Evolutionary conservation across 2,797 vertebrate species (phyloP).

Genomic region (Characodon lateralis): DNA sequence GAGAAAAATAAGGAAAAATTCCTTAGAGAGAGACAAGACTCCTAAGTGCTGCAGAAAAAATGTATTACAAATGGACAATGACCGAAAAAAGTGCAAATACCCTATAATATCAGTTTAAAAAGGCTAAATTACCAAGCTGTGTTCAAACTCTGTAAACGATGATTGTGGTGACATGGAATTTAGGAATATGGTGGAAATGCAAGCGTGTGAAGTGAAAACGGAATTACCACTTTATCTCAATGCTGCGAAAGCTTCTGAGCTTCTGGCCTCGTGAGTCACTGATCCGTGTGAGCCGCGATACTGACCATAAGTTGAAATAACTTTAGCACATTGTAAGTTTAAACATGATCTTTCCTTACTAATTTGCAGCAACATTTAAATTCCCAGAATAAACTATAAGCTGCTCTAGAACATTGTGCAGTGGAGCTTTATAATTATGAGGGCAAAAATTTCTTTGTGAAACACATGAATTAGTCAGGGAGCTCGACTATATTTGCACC

Average conservation of each 20-base stretch:
- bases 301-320: conserved; percentile 70
- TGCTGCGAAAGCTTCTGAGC: conserved; percentile 52
- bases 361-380: conserved; percentile 30
- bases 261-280: conserved; percentile 55
- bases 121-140: neutral
- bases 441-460: conserved; percentile 41
- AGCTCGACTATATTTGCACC: conserved; percentile 28
- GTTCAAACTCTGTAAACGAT: conserved; percentile 22
- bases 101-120: neutral
- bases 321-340: conserved; percentile 48
- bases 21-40: neutral
- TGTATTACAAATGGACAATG: neutral
- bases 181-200: conserved; percentile 31
- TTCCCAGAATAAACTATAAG: conserved; percentile 28
- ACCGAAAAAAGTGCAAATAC: neutral
- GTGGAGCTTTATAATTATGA: conserved; percentile 28
- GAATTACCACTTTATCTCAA: conserved; percentile 57
- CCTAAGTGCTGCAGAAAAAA: neutral
- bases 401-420: conserved; percentile 6
- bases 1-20: neutral
- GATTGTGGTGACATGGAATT: conserved; percentile 10
- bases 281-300: conserved; percentile 56
- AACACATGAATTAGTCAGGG: conserved; percentile 56
- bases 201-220: conserved; percentile 49
- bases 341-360: conserved; percentile 18